phyloP scores from a whole-genome alignment of 1,140 invertebrate genomes.

The Diplogasteroides magnus region DNA sequence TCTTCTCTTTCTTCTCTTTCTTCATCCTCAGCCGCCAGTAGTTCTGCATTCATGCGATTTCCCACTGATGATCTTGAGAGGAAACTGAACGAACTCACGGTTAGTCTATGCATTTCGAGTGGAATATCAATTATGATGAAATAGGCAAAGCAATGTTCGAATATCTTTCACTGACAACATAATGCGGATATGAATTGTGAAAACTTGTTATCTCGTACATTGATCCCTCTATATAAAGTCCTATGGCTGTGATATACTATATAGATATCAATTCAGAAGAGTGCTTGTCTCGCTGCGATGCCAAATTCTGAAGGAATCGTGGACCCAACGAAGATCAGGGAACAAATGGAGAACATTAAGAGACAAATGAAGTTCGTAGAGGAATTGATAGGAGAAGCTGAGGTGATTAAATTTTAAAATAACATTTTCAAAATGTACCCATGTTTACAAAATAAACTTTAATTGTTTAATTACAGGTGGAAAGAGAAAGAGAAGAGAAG shows the following conservation, averaged over 20 bases:
- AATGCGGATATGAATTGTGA: too few relatives aligned
- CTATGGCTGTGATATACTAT: constrained; percentile 6
- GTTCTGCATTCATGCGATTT: background rate
- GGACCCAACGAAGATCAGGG: constrained; percentile 10
- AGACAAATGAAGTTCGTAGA: constrained; percentile 7
- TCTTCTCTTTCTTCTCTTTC: constrained; percentile 19
- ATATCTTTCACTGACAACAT: background rate
- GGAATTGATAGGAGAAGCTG: too few relatives aligned
- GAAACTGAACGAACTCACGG: constrained; percentile 15
- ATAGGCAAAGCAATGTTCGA: background rate
- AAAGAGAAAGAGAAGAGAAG: too few relatives aligned
- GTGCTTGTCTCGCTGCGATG: constrained; percentile 18
- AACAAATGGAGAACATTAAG: constrained; percentile 1
- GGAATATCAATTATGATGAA: background rate
- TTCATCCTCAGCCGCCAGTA: constrained; percentile 18
- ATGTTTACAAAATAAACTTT: too few relatives aligned
- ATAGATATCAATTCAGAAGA: constrained; percentile 1
- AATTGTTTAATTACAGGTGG: too few relatives aligned
- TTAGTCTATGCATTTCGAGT: too few relatives aligned
- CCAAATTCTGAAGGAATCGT: constrained; percentile 14
- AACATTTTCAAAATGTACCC: too few relatives aligned
- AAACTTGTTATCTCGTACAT: background rate
- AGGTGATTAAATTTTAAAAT: too few relatives aligned
- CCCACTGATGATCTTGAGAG: constrained; percentile 3
- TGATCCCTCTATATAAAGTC: background rate